Evolutionary conservation across 2,888 invertebrate genomes (phyloP).

Genomic region (Argyresthia goedartella): DNA sequence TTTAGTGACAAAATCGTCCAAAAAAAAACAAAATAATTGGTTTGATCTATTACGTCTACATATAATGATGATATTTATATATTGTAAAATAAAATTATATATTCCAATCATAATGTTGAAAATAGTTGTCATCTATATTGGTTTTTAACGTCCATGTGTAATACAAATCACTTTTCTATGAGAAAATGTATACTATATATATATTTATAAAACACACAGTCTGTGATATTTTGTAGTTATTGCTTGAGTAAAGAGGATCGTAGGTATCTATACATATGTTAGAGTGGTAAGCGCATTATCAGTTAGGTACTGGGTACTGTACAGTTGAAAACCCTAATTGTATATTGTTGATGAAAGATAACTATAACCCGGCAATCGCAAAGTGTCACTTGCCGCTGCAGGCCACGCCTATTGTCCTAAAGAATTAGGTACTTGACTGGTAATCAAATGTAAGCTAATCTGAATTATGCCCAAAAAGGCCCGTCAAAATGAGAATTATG

Average conservation of each 20-base stretch:
- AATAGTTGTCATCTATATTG: constrained; percentile 64
- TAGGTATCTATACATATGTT: constrained; percentile 47
- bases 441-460: no score
- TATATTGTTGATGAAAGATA: constrained; percentile 34
- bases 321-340: constrained; percentile 49
- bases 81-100: no score
- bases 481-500: no score
- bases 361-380: constrained; percentile 10
- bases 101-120: constrained; percentile 30
- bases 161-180: constrained; percentile 69
- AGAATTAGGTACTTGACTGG: no score
- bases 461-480: no score
- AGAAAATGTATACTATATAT: constrained; percentile 71
- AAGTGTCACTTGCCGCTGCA: no score
- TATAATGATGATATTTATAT: constrained; percentile 30
- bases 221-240: constrained; percentile 72
- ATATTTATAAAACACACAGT: constrained; percentile 70
- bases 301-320: constrained; percentile 59
- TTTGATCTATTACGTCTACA: constrained; percentile 22
- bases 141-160: constrained; percentile 68
- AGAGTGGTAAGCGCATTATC: constrained; percentile 60
- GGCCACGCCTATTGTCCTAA: no score
- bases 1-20: constrained; percentile 44
- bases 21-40: constrained; percentile 28
- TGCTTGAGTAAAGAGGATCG: constrained; percentile 59